These are phyloP conservation scores for Xiphorhynchus elegans DNA, from an alignment of 2,113 vertebrate species.

Conservation along the genomic window DNA sequence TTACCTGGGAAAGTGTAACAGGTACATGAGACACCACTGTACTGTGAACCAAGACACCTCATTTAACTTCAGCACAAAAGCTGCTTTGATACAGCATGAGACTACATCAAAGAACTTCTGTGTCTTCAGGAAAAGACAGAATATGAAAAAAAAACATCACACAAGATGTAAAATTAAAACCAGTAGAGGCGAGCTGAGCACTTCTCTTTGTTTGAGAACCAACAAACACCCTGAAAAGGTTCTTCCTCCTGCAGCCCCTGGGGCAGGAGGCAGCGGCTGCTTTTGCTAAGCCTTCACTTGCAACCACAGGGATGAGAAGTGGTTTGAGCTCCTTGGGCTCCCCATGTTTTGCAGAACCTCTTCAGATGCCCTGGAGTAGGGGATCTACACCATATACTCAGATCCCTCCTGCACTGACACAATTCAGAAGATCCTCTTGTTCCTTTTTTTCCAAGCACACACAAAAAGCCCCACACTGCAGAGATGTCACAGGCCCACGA, in stretches of 20 bases:
- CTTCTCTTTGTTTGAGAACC: not conserved
- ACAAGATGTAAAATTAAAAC: not conserved
- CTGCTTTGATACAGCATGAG: not conserved
- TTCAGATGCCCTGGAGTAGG: not conserved
- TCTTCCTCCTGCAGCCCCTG: not conserved
- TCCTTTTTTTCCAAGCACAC: not conserved
- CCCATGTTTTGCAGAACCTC: rapidly evolving
- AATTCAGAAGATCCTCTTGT: not conserved
- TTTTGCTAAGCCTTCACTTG: not conserved
- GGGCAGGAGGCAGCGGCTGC: not conserved
- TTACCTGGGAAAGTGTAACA: rapidly evolving
- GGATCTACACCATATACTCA: not conserved
- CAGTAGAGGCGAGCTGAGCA: not conserved
- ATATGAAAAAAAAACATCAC: not conserved
- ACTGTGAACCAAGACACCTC: not conserved
- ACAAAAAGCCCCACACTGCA: not conserved
- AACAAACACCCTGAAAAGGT: not conserved
- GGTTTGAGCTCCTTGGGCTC: not conserved
- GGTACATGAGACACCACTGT: rapidly evolving
- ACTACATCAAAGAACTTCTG: not conserved
- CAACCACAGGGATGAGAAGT: not conserved
- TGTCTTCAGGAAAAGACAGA: not conserved
- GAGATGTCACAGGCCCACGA: not conserved
- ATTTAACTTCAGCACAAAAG: not conserved
- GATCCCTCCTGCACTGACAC: not conserved